Evolutionary conservation across 2,113 vertebrate genomes (phyloP).

Genomic region (Plotosus lineatus): DNA sequence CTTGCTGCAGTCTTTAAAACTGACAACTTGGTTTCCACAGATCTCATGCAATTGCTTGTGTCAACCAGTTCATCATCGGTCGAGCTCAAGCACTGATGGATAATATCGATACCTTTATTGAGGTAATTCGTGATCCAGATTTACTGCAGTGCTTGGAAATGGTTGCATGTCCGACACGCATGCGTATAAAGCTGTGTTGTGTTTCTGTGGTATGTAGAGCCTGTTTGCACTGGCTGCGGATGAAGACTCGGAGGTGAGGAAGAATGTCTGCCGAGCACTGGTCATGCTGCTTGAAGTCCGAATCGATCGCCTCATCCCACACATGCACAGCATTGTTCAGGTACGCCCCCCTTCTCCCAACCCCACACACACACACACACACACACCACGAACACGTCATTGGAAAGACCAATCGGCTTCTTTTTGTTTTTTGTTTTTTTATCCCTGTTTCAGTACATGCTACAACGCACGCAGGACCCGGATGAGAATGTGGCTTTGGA

Average conservation of each 20-base stretch:
- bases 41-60: slow-evolving; percentile 91
- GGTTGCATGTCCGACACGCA: no score
- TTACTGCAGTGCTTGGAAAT: no score
- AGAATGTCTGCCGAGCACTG: slow-evolving; percentile 90
- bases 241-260: slow-evolving; percentile 90
- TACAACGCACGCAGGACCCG: slow-evolving; percentile 91
- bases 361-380: background rate
- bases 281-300: slow-evolving; percentile 94
- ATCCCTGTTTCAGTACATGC: slow-evolving; percentile 81
- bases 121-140: slow-evolving; percentile 68
- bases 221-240: slow-evolving; percentile 90
- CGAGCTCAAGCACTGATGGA: slow-evolving; percentile 94
- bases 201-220: slow-evolving; percentile 70
- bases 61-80: slow-evolving; percentile 95
- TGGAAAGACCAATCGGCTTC: background rate
- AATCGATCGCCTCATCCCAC: slow-evolving; percentile 90
- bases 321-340: slow-evolving; percentile 98
- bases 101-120: slow-evolving; percentile 93
- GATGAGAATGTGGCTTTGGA: slow-evolving; percentile 94
- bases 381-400: background rate
- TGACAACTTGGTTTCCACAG: slow-evolving; percentile 58
- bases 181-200: background rate
- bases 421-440: background rate
- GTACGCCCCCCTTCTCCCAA: slow-evolving; percentile 58
- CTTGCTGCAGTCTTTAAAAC: background rate